Evolutionary conservation across 2,888 invertebrate species (phyloP), one percentile per base, ranked within the genome.

Genomic region (Crematogaster levior): DNA sequence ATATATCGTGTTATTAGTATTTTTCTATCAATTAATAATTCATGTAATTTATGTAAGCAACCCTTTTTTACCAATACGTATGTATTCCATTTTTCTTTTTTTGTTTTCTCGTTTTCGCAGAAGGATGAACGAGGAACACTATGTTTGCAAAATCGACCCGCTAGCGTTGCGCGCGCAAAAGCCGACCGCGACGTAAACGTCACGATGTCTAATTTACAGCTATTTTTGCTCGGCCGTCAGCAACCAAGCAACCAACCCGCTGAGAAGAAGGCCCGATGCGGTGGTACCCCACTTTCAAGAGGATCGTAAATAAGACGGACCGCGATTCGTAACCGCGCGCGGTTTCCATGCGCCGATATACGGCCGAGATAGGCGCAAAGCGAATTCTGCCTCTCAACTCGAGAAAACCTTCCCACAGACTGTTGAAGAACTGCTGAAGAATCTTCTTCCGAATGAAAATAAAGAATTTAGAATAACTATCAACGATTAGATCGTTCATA

Each of bases 151-250:
- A 79, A 58, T 30, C 56, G 77, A 43, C 43, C 43, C 34, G 68
- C 51, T 5, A 27, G 43, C 73, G 65, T n/a, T n/a, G 73, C 60
- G 79, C 83, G 86, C 82, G 88, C 74, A 80, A 83, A 80, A 66
- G 75, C 75, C 74, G 63, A 83, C 87, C 90, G 82, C 90, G 85
- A 84, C 88, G 88, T 91, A 89, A 91, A 91, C 87, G 91, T 91
- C 91, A 85, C 82, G 83, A 81, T 82, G 84, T 86, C 88, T 91
- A 91, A 92, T 92, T 91, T 91, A 91, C 90, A 89, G 89, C 86
- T 90, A 91, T 89, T 91, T 91, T 89, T 90, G 79, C 83, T 40
- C 85, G 53, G 68, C 56, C 77, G 51, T 60, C 70, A 58, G 68
- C 60, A 70, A 65, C 37, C 51, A 65, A 75, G 30, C 77, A 30